A percentile compares a stretch with the other conserved stretches of the same genome.
Conservation (phyloP, 53 echinoderm and acorn worm genomes). For the Holothuria leucospilota region DNA sequence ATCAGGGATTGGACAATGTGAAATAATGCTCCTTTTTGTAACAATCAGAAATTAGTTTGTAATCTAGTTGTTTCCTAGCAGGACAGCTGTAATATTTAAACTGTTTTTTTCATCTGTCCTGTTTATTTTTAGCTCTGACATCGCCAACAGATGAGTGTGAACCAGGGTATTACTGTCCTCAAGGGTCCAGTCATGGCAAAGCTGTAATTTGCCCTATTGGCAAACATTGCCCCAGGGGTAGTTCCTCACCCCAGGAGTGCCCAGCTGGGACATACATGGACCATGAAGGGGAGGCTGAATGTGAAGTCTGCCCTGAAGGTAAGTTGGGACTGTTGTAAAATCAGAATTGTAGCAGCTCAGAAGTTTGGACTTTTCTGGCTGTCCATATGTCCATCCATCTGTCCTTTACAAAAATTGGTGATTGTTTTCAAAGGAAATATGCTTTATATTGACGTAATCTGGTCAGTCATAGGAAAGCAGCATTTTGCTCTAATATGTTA, state of each 20-base stretch:
- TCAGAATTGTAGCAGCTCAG: no score
- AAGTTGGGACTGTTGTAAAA: neutral
- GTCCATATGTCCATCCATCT: no score
- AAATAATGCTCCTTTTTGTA: no score
- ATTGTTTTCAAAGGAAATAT: no score
- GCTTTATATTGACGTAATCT: no score
- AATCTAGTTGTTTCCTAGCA: no score
- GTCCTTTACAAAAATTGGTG: no score
- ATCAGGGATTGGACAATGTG: no score
- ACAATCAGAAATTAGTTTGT: no score
- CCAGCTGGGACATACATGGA: slow-evolving; percentile 82
- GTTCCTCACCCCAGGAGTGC: slow-evolving; percentile 88
- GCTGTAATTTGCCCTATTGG: slow-evolving; percentile 88
- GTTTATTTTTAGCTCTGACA: slow-evolving; percentile 66
- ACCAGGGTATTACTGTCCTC: slow-evolving; percentile 92
- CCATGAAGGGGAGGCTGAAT: slow-evolving; percentile 85
- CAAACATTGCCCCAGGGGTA: slow-evolving; percentile 93
- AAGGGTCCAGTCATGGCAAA: slow-evolving; percentile 63
- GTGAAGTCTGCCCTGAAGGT: slow-evolving; percentile 96
- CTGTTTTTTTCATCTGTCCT: neutral
- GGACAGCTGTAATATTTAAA: neutral
- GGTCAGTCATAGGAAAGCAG: no score
- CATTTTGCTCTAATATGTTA: no score
- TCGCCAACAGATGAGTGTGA: slow-evolving; percentile 79
- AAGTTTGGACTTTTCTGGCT: no score